Conservation (phyloP, 2,797 vertebrate genomes). For the Bovichtus variegatus region DNA sequence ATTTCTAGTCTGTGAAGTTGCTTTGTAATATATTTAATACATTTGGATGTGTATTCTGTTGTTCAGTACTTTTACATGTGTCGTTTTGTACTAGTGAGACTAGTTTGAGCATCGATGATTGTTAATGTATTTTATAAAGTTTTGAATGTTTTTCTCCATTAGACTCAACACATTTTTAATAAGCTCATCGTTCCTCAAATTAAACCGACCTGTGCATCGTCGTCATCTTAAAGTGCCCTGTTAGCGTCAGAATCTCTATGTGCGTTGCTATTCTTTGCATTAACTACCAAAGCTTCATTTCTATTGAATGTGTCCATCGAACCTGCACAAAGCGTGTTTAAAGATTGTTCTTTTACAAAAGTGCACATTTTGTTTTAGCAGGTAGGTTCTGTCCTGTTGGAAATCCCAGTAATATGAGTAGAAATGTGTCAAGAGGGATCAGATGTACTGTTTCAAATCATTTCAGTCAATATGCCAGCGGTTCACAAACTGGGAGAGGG, state of each 20-base stretch:
- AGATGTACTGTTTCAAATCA: constrained; percentile 3
- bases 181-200: constrained; percentile 41
- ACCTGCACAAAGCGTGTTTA: constrained; percentile 5
- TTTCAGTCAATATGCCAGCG: not conserved
- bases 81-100: constrained; percentile 91
- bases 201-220: constrained; percentile 26
- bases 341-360: not conserved
- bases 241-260: constrained; percentile 30
- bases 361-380: not conserved
- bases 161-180: constrained; percentile 62
- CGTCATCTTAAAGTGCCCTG: constrained; percentile 51
- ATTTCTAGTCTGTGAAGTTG: constrained; percentile 88
- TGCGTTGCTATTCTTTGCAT: constrained; percentile 49
- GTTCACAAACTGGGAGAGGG: constrained; percentile 14
- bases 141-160: constrained; percentile 68
- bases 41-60: constrained; percentile 83
- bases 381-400: constrained; percentile 6
- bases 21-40: constrained; percentile 82
- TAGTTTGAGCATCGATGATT: constrained; percentile 76
- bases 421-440: not conserved
- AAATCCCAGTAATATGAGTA: constrained; percentile 20
- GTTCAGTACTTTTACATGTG: constrained; percentile 84
- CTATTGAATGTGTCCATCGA: constrained; percentile 59
- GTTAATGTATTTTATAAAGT: constrained; percentile 77
- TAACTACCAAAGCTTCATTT: constrained; percentile 69